Percentiles rank a stretch among this genome's conserved stretches.
These are phyloP conservation scores for Loriculus beryllinus DNA, from an alignment of 2,797 vertebrate genomes.

Conservation along the genomic window DNA sequence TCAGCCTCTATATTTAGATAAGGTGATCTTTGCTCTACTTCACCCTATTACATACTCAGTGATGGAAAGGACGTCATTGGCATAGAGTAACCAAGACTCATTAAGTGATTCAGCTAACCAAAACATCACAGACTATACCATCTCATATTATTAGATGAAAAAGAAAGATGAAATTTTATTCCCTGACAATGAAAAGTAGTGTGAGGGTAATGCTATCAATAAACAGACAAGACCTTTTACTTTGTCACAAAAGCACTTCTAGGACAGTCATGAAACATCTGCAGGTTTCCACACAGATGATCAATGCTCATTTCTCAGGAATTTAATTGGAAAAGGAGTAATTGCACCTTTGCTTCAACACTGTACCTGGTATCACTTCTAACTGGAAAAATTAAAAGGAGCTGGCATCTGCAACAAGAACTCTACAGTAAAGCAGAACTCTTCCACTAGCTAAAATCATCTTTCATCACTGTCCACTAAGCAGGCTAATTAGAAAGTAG, in stretches of 20 bases:
- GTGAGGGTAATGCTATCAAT: background rate
- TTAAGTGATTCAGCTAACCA: background rate
- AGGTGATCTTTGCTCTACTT: background rate
- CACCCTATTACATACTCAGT: background rate
- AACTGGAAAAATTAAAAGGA: background rate
- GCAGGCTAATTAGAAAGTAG: background rate
- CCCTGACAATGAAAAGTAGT: background rate
- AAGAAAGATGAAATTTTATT: background rate
- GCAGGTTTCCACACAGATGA: background rate
- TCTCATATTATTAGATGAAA: background rate
- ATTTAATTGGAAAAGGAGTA: background rate
- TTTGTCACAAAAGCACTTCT: background rate
- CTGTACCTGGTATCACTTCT: background rate
- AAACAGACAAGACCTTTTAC: background rate
- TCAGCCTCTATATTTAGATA: background rate
- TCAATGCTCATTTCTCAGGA: background rate
- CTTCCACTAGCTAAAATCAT: no score
- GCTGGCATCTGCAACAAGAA: background rate
- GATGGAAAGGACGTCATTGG: background rate
- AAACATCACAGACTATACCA: background rate
- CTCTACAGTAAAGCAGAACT: background rate
- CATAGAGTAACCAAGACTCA: background rate
- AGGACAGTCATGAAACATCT: background rate
- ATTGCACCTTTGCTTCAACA: background rate
- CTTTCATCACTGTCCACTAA: no score